Evolutionary conservation across 2,797 vertebrate species (phyloP).

Genomic region (Tokudaia muenninki): DNA sequence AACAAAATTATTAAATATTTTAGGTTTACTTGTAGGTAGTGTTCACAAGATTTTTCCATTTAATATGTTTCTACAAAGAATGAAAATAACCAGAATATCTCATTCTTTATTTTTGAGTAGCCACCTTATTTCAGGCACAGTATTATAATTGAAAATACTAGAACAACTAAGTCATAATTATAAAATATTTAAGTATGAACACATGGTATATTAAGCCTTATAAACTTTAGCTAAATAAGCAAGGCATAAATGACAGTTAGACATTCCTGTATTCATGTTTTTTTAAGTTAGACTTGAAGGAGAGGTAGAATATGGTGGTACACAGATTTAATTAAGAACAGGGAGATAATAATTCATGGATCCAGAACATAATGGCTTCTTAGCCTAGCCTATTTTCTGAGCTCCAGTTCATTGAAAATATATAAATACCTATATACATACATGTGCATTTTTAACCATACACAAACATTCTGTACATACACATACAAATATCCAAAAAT

Average conservation of each 20-base stretch:
- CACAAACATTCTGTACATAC: background rate
- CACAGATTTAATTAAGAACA: background rate
- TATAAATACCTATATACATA: background rate
- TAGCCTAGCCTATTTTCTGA: background rate
- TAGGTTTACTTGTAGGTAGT: background rate
- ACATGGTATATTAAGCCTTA: background rate
- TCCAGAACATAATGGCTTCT: too few relatives aligned
- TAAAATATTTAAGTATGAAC: background rate
- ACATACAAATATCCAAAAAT: background rate
- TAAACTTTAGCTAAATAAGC: background rate
- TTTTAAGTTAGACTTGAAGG: background rate
- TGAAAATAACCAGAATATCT: background rate
- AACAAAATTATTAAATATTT: background rate
- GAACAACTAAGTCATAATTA: background rate
- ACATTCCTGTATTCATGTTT: background rate
- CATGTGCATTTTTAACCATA: background rate
- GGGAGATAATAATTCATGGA: background rate
- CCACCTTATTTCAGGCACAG: background rate
- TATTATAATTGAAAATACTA: background rate
- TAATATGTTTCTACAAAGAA: background rate
- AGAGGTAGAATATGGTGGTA: background rate
- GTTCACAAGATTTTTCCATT: background rate
- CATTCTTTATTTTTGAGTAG: background rate
- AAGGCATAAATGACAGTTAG: background rate
- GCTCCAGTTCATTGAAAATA: background rate